Evolutionary conservation across 2,797 vertebrate species (phyloP), one percentile per base, ranked within the genome.

Genomic region (Typhlichthys subterraneus): DNA sequence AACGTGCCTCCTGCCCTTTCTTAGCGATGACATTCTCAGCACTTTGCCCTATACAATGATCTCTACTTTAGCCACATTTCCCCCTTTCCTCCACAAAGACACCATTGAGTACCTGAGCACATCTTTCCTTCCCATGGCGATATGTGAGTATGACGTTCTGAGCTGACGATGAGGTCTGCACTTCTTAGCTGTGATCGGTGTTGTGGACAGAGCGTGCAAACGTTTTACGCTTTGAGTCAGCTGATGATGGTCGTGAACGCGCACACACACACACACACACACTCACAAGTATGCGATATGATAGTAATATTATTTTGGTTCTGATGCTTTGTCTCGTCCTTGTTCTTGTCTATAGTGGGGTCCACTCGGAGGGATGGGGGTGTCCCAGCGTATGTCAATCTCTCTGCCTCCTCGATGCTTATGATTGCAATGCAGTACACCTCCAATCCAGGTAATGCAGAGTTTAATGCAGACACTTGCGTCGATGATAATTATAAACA

Each of bases 351-450:
- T 84, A 17, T 59, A 99, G 97, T 99, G 95, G 97, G 98, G 59
- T 99, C 97, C 59, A 97, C 95, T 62, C 94, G 96, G 86, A 95
- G 94, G 91, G 98, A 99, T 88, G 94, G 95, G n/a, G 92, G 91
- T 0, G 94, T 99, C 60, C 97, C 98, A 4, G 95, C 96, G 51
- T 98, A 99, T 64, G 96, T 99, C 65, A 99, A 98, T 90, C 89
- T 99, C 2, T 99, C 98, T 73, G 96, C 98, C 11, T 98, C 96
- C 13, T 98, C 98, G 59, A 99, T 99, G 98, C 92, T 99, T 54
- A 99, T 99, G 98, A 99, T 99, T 78, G 96, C 97, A 75, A 99
- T 99, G 98, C 98, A 99, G 88, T 99, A 99, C 85, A 99, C 98
- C 6, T 91, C 97, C 62, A 99, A 99, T 79, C 98, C 97, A 73